Evolutionary conservation across 1,140 invertebrate genomes (phyloP), one percentile per base, ranked within the genome.

Genomic region (Cyclina sinensis): DNA sequence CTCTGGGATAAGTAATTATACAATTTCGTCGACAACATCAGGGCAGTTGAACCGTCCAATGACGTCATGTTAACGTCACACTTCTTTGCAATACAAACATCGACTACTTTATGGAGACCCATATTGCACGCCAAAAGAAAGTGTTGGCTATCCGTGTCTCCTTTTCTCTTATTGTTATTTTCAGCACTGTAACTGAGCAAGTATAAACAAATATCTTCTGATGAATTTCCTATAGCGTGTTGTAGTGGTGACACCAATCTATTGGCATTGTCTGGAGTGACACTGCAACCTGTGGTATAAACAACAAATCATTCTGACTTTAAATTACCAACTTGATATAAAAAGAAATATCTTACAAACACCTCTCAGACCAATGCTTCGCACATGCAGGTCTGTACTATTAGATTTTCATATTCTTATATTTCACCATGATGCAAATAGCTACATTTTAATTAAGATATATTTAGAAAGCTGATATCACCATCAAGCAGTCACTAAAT

Each of bases 131-230:
- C n/a, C 24, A 1, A 27, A 32, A 78, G 39, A 24, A 78, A 78
- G 5, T 39, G 73, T 43, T n/a, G n/a, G n/a, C n/a, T n/a, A 21
- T 27, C 39, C 14, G n/a, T 12, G 27, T 48, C 48, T 32, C 43
- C 27, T n/a, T 78, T 78, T 39, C 73, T 43, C 18, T 78, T 78
- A 35, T 78, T 46, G 14, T 78, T 24, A 18, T 1, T 46, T 21
- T 78, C 73, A 7, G 73, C 73, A 14, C 73, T 43, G 48, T 78
- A 43, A 32, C 48, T 43, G 18, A 78, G 39, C 43, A 78, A n/a
- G 24, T 78, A 78, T 16, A 78, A 37, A 78, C 73, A 48, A 9
- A 78, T 78, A 30, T 48, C 39, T 54, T 78, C 73, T 27, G 24
- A 37, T 16, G 12, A 14, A 54, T 78, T 48, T 16, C 7, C 39